Base-by-base conservation (phyloP, 2,113 vertebrate species). In the Urocitellus parryii region DNA sequence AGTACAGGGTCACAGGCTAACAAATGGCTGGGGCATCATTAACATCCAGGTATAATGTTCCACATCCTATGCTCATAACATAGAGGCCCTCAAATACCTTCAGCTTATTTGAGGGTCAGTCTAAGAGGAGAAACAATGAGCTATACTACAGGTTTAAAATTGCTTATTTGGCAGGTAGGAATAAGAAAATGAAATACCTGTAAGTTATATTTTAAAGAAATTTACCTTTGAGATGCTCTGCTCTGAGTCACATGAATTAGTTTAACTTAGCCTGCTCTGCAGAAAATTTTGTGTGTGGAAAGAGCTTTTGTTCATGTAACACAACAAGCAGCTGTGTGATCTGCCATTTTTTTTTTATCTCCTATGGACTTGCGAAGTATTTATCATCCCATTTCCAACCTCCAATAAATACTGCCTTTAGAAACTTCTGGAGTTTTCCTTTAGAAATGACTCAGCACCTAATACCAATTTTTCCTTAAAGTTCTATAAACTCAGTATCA, bases 391-490 rank as follows among this genome's bases (percentile, higher is more conserved):
- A 84, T 94, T 93, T 93, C 42, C 17, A 96, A 61, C 8, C 18
- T 85, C 42, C 34, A 92, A 56, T 88, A 81, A 96, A 96, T 96
- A 92, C 17, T 85, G 20, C 14, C 86, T 6, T 94, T 91, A 42
- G 42, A 95, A 91, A n/a, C 18, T 70, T 90, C 67, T 94, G 24
- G n/a, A 84, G 58, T 72, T 93, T 96, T 73, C n/a, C 56, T 72
- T 92, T 92, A 45, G 25, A 85, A 97, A 96, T 94, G 48, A 96
- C 29, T 96, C 48, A 96, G 51, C 37, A 95, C 12, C 39, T 73
- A 77, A 92, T 90, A 88, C 8, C 83, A 96, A 70, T 79, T 97
- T 97, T 96, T 78, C 51, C 73, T 87, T 94, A 68, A 93, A 73
- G 17, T 63, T 97, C 16, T 86, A 88, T 82, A 95, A 96, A 95